Percentiles rank a stretch among this genome's conserved stretches.
Evolutionary conservation across 1,140 invertebrate species (phyloP).

Genomic region (Drosophila equinoxialis): DNA sequence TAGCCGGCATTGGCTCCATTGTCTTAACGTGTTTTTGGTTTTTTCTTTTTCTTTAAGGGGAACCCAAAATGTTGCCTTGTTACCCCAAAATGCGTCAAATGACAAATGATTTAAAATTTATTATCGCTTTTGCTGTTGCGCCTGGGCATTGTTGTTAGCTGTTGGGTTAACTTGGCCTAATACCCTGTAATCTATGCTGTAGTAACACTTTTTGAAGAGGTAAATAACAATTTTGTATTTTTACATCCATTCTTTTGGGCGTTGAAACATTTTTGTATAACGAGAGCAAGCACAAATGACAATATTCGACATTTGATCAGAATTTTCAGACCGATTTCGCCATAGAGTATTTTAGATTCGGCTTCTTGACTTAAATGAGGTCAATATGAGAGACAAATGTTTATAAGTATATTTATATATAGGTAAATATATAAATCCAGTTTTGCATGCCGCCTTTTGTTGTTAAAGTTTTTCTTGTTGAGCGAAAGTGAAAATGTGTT

Average conservation of each 20-base stretch:
- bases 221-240: too few relatives aligned
- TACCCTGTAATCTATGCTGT: too few relatives aligned
- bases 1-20: constrained; percentile 10
- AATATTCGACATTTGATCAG: too few relatives aligned
- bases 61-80: constrained; percentile 54
- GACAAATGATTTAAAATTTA: constrained; percentile 79
- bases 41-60: constrained; percentile 23
- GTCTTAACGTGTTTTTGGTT: constrained; percentile 26
- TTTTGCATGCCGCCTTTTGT: constrained; percentile 31
- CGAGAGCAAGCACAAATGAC: too few relatives aligned
- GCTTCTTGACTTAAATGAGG: neutral
- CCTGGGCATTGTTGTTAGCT: constrained; percentile 20
- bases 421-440: constrained; percentile 13
- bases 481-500: constrained; percentile 64
- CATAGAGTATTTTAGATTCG: neutral
- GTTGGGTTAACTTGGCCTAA: neutral
- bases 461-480: neutral
- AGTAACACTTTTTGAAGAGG: too few relatives aligned
- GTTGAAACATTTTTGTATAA: too few relatives aligned
- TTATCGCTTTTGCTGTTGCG: constrained; percentile 47
- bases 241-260: too few relatives aligned
- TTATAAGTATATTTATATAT: constrained; percentile 13
- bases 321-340: too few relatives aligned
- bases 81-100: constrained; percentile 76
- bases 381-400: constrained; percentile 13